phyloP scores from a whole-genome alignment of 1,140 invertebrate genomes.

The Plectrocnemia conspersa region DNA sequence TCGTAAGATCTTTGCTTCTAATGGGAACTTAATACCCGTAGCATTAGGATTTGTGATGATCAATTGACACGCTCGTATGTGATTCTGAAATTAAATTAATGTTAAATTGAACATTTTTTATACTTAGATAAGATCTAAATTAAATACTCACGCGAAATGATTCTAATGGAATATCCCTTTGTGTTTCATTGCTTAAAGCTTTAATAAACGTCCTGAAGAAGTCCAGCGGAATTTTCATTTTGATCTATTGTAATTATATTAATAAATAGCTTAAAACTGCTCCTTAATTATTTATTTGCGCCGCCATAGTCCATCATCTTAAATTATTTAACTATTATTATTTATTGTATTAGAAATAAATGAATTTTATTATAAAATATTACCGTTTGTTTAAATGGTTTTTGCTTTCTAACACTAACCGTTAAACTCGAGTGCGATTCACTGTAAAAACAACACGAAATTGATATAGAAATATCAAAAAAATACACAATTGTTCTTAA shows the following conservation, averaged over 20 bases:
- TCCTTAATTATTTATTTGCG: too few species aligned
- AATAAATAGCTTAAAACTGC: too few species aligned
- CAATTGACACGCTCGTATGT: neutral
- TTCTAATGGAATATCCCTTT: too few species aligned
- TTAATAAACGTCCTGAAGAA: too few species aligned
- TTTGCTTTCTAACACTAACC: slow-evolving; percentile 26
- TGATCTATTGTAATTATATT: too few species aligned
- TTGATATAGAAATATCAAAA: neutral
- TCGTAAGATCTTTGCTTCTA: neutral
- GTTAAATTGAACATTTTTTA: too few species aligned
- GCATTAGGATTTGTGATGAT: neutral
- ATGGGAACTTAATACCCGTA: neutral
- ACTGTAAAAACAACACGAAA: slow-evolving; percentile 23
- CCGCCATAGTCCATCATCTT: too few species aligned
- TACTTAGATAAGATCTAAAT: too few species aligned
- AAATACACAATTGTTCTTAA: neutral
- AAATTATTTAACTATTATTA: too few species aligned
- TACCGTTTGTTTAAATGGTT: slow-evolving; percentile 30
- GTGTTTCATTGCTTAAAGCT: too few species aligned
- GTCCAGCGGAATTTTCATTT: too few species aligned
- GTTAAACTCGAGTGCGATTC: slow-evolving; percentile 8
- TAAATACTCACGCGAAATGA: too few species aligned
- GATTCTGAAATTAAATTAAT: neutral
- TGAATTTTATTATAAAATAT: neutral
- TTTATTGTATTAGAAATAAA: neutral